Evolutionary conservation across 2,797 vertebrate species (phyloP).

Genomic region (Gambusia yucatana): DNA sequence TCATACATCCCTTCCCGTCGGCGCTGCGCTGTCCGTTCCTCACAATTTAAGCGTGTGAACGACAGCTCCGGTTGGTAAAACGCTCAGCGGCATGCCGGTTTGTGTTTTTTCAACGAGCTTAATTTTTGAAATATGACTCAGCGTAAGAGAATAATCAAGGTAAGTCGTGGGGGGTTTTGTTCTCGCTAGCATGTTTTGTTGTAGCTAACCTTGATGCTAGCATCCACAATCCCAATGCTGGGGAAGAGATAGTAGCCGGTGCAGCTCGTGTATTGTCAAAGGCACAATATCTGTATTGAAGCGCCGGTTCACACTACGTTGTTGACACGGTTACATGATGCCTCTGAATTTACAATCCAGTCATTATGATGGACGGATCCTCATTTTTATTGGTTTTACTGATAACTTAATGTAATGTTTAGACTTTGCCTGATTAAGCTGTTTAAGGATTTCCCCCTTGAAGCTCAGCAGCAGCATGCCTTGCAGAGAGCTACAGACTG

Average conservation of each 20-base stretch:
- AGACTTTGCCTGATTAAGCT: neutral
- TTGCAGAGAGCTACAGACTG: neutral
- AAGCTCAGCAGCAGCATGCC: slow-evolving; percentile 27
- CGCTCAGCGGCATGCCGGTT: neutral
- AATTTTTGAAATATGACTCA: slow-evolving; percentile 61
- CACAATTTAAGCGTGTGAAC: neutral
- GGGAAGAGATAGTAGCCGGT: neutral
- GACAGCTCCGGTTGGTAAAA: neutral
- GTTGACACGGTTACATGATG: neutral
- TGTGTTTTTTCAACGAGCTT: slow-evolving; percentile 15
- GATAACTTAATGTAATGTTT: neutral
- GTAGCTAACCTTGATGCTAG: slow-evolving; percentile 50
- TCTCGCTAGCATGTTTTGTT: slow-evolving; percentile 26
- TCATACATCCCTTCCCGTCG: slow-evolving; percentile 35
- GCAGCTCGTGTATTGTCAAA: slow-evolving; percentile 32
- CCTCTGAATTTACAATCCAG: slow-evolving; percentile 47
- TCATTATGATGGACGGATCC: slow-evolving; percentile 13
- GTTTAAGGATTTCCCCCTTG: slow-evolving; percentile 7
- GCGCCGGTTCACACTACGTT: neutral
- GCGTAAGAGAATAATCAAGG: slow-evolving; percentile 46
- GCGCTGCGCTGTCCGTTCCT: neutral
- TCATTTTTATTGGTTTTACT: neutral
- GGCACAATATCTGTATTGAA: slow-evolving; percentile 14
- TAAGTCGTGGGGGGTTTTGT: slow-evolving; percentile 28
- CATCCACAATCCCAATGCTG: slow-evolving; percentile 18